These are phyloP conservation scores for Lottia scabra DNA, from an alignment of 2,888 invertebrate genomes.

Conservation along the genomic window DNA sequence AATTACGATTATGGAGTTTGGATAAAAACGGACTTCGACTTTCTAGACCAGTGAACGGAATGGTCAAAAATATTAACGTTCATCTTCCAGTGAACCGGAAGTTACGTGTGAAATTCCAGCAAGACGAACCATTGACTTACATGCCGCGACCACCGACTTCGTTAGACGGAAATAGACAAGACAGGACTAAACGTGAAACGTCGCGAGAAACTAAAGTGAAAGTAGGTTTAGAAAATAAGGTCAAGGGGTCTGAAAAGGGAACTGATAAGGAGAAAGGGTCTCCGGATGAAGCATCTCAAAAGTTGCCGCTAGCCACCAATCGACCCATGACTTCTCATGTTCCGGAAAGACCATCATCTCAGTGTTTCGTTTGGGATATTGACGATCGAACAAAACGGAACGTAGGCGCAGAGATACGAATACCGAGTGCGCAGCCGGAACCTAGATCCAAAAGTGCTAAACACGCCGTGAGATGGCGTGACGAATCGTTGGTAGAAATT, in stretches of 20 bases:
- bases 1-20: constrained; percentile 32
- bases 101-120: background rate
- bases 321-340: background rate
- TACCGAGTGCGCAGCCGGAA: background rate
- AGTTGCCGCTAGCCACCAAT: background rate
- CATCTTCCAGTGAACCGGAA: background rate
- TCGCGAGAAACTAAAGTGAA: background rate
- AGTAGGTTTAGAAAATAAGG: background rate
- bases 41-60: background rate
- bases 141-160: constrained; percentile 2
- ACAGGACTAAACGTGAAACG: background rate
- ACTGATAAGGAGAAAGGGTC: background rate
- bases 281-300: background rate
- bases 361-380: constrained; percentile 19
- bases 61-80: background rate
- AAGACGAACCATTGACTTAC: background rate
- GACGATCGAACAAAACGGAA: background rate
- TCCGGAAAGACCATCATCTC: background rate
- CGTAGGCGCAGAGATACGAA: background rate
- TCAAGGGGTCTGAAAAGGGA: background rate
- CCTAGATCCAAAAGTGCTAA: background rate
- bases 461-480: constrained; percentile 4
- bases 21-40: background rate
- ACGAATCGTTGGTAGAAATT: background rate
- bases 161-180: background rate